Evolutionary conservation across 2,888 invertebrate genomes (phyloP).

Genomic region (Pecten maximus): DNA sequence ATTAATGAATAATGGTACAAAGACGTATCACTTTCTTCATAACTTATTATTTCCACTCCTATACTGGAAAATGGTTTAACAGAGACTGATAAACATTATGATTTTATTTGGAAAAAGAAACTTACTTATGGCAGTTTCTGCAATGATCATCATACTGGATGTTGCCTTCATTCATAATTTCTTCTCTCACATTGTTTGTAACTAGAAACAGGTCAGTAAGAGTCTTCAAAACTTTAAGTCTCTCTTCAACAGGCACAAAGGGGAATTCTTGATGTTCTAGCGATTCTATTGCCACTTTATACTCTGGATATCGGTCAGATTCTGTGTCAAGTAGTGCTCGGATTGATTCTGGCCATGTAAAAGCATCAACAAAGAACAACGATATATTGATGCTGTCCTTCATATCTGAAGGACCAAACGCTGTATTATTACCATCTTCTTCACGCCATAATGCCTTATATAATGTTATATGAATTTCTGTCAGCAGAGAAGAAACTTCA

Average conservation of each 20-base stretch:
- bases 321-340: conserved; percentile 95
- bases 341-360: conserved; percentile 98
- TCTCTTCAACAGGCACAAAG: conserved; percentile 77
- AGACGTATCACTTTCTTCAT: too few species aligned
- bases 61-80: too few species aligned
- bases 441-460: conserved; percentile 88
- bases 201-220: conserved; percentile 96
- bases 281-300: conserved; percentile 72
- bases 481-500: conserved; percentile 94
- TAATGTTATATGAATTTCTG: conserved; percentile 97
- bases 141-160: conserved; percentile 84
- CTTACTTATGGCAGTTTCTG: conserved; percentile 81
- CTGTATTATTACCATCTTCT: conserved; percentile 85
- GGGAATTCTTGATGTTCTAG: conserved; percentile 78
- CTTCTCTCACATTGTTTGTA: conserved; percentile 95
- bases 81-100: too few species aligned
- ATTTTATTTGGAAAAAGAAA: conserved; percentile 41
- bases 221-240: conserved; percentile 87
- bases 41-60: not conserved
- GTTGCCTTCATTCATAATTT: conserved; percentile 94
- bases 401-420: conserved; percentile 97
- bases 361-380: conserved; percentile 94
- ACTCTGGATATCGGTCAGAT: conserved; percentile 87
- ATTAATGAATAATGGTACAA: too few species aligned
- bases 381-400: conserved; percentile 98